Conservation (phyloP, 2,797 vertebrate species). For the Protosalanx chinensis region DNA sequence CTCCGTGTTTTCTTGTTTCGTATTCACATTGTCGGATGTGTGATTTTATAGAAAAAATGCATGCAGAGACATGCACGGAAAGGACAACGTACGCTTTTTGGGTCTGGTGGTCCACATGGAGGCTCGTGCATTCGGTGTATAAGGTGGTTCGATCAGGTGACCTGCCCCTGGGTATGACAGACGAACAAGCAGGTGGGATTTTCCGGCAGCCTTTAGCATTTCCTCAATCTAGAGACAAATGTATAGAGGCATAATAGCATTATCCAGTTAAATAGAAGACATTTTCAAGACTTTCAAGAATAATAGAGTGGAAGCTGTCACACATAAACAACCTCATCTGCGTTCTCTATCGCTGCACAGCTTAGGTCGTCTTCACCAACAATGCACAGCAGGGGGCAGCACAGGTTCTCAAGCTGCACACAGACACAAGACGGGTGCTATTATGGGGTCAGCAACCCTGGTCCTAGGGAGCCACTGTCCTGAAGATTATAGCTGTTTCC, state of each 20-base stretch:
- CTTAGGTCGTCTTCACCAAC: constrained; percentile 60
- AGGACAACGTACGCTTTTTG: constrained; percentile 47
- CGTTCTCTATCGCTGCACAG: constrained; percentile 44
- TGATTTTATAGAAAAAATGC: neutral
- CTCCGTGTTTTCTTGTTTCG: no score
- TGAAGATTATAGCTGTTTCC: no score
- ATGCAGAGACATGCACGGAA: neutral
- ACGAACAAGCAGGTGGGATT: constrained; percentile 61
- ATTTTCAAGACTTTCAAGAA: no score
- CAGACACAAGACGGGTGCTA: constrained; percentile 6
- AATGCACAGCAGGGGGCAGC: constrained; percentile 63
- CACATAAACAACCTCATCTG: constrained; percentile 48
- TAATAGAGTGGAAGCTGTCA: no score
- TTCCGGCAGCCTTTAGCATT: constrained; percentile 47
- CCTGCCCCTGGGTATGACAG: constrained; percentile 77
- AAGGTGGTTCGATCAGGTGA: constrained; percentile 81
- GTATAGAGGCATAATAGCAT: neutral
- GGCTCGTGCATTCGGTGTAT: constrained; percentile 51
- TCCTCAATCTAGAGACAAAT: constrained; percentile 54
- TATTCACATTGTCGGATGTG: no score
- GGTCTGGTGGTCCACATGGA: constrained; percentile 60
- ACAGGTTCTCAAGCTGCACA: constrained; percentile 58
- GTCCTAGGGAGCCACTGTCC: no score
- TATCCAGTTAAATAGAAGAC: no score
- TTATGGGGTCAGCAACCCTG: no score